A percentile compares a stretch with the other conserved stretches of the same genome.
Conservation (phyloP, 2,797 vertebrate species). For the Gymnodraco acuticeps region DNA sequence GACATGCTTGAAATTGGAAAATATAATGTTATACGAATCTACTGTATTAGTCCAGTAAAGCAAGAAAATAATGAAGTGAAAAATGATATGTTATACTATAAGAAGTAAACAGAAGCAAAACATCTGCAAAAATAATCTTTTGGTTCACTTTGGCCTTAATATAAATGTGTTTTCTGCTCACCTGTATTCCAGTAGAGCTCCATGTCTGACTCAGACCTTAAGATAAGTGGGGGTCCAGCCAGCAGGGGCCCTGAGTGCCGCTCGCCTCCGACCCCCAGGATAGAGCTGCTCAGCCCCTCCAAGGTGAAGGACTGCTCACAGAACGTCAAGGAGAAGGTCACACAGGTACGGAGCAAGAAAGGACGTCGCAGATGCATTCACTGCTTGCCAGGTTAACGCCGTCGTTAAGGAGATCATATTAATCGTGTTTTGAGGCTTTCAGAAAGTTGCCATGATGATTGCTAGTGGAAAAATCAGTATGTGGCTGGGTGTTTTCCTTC, state of each 20-base stretch:
- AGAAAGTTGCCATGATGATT: constrained; percentile 21
- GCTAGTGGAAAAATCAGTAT: constrained; percentile 81
- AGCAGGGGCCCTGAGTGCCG: constrained; percentile 87
- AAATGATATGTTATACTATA: background rate
- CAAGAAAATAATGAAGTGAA: background rate
- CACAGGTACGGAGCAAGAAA: constrained; percentile 85
- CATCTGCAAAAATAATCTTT: background rate
- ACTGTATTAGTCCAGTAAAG: background rate
- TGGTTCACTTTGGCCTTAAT: background rate
- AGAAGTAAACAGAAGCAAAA: background rate
- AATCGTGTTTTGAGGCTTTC: constrained; percentile 6
- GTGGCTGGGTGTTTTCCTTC: constrained; percentile 56
- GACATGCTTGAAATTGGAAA: background rate
- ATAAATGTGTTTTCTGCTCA: background rate
- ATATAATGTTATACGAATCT: background rate
- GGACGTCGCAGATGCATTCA: constrained; percentile 16
- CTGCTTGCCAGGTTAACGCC: background rate
- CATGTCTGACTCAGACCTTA: constrained; percentile 86
- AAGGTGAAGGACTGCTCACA: constrained; percentile 92
- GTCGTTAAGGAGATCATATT: background rate
- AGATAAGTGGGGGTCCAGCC: constrained; percentile 86
- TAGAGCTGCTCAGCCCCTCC: constrained; percentile 92
- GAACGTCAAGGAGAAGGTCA: constrained; percentile 96
- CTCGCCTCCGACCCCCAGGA: constrained; percentile 83
- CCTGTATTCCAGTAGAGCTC: constrained; percentile 74